Evolutionary conservation across 2,113 vertebrate species (phyloP).

Genomic region (Trematomus loennbergii): DNA sequence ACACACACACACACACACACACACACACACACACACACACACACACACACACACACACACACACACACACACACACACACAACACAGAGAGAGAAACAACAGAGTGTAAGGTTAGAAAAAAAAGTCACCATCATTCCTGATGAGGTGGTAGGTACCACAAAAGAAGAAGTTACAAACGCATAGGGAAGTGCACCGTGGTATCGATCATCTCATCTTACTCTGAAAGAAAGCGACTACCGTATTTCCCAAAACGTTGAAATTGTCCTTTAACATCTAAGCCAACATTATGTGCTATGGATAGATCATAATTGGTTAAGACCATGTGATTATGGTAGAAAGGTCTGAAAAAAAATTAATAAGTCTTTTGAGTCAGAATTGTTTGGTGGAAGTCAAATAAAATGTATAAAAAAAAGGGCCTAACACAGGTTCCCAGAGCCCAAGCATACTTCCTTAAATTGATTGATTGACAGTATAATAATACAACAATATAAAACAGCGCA

Average conservation of each 20-base stretch:
- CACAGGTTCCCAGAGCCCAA: neutral
- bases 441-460: neutral
- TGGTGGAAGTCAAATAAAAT: neutral
- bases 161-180: no score
- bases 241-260: neutral
- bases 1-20: neutral
- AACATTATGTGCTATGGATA: neutral
- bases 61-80: neutral
- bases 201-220: constrained; percentile 1
- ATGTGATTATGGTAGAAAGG: neutral
- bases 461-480: neutral
- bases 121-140: no score
- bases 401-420: neutral
- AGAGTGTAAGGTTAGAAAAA: no score
- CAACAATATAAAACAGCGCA: neutral
- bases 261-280: neutral
- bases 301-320: neutral
- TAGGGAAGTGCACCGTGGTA: neutral
- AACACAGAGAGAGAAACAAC: no score
- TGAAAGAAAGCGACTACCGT: neutral
- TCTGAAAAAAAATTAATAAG: neutral
- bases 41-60: neutral
- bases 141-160: no score
- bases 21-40: neutral
- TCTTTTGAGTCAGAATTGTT: neutral